Evolutionary conservation across 1,140 invertebrate genomes (phyloP).

Genomic region (Alviniconcha marisindica): DNA sequence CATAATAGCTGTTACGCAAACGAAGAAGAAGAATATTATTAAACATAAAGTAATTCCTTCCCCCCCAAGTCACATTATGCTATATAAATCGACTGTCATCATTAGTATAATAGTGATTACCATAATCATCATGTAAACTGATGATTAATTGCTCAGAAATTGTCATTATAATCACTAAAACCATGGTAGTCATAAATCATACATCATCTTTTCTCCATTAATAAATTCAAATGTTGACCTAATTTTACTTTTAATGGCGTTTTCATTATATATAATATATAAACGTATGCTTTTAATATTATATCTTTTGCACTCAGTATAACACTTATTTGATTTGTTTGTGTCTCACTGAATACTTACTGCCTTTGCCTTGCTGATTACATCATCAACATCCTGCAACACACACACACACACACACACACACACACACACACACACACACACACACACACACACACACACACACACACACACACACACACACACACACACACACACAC

Average conservation of each 20-base stretch:
- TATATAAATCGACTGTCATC: too few relatives aligned
- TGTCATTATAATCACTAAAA: too few relatives aligned
- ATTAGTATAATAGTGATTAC: background rate
- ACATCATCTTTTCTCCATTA: background rate
- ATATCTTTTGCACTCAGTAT: background rate
- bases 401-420: too few relatives aligned
- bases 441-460: too few relatives aligned
- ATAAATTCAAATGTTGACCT: background rate
- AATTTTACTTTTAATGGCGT: background rate
- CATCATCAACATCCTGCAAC: constrained; percentile 46
- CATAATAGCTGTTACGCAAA: too few relatives aligned
- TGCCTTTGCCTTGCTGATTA: constrained; percentile 44
- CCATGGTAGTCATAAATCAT: background rate
- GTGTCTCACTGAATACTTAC: background rate
- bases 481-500: too few relatives aligned
- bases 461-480: too few relatives aligned
- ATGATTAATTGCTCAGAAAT: too few relatives aligned
- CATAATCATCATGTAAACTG: background rate
- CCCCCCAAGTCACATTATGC: too few relatives aligned
- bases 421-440: too few relatives aligned
- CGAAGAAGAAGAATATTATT: too few relatives aligned
- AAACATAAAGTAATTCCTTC: too few relatives aligned
- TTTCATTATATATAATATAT: background rate
- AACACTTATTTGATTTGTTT: background rate
- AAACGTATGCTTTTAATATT: background rate